These are phyloP conservation scores for Albula glossodonta DNA, from an alignment of 2,113 vertebrate species.

Conservation along the genomic window DNA sequence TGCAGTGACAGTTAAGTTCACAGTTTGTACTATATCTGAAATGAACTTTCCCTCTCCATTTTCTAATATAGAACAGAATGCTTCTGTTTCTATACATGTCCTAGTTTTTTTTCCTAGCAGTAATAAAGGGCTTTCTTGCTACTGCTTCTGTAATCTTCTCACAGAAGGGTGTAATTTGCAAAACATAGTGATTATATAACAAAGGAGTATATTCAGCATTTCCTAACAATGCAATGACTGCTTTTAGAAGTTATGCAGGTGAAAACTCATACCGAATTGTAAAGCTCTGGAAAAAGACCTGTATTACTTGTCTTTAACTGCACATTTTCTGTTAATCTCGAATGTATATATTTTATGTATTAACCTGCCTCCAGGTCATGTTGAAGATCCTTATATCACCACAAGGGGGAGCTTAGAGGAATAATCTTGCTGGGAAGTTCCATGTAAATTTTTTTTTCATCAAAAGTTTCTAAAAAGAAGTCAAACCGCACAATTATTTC, in stretches of 20 bases:
- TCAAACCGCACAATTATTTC: neutral
- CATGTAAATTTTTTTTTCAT: neutral
- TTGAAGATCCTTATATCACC: neutral
- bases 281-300: too few species aligned
- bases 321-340: neutral
- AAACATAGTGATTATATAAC: neutral
- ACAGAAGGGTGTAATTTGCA: neutral
- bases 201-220: neutral
- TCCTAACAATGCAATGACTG: neutral
- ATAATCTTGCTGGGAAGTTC: neutral
- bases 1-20: too few species aligned
- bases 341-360: neutral
- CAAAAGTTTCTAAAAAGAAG: constrained; percentile 1
- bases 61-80: too few species aligned
- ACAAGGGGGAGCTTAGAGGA: constrained; percentile 28
- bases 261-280: too few species aligned
- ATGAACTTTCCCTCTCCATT: too few species aligned
- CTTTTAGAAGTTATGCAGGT: neutral
- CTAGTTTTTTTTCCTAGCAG: too few species aligned
- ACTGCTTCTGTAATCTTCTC: too few species aligned
- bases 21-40: too few species aligned
- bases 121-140: neutral
- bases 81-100: too few species aligned
- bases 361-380: neutral
- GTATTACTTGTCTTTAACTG: too few species aligned